Percentiles rank a stretch among this genome's conserved stretches.
phyloP scores from a whole-genome alignment of 2,113 vertebrate species.

The Tetrax tetrax region DNA sequence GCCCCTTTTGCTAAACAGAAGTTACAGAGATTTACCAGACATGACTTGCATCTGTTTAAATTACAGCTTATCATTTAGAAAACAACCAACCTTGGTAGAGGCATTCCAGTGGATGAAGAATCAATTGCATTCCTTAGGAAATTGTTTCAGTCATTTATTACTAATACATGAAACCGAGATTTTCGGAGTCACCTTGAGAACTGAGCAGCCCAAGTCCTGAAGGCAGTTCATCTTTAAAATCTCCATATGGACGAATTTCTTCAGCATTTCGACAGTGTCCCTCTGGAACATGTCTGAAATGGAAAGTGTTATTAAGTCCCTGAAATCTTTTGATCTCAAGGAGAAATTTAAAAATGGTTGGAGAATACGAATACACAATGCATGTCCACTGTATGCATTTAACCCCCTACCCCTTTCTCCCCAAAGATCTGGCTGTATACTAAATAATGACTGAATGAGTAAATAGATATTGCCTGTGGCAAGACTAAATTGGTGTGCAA shows the following conservation, averaged over 20 bases:
- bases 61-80: conserved; percentile 9
- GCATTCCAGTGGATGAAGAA: conserved; percentile 7
- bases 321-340: background rate
- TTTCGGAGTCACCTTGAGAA: conserved; percentile 13
- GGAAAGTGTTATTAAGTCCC: background rate
- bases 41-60: conserved; percentile 22
- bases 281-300: background rate
- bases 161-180: background rate
- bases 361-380: background rate
- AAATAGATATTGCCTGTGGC: background rate
- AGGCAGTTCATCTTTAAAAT: background rate
- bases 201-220: background rate
- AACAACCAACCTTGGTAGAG: background rate
- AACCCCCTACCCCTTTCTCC: background rate
- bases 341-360: background rate
- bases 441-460: background rate
- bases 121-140: background rate
- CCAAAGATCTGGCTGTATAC: background rate
- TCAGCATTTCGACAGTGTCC: background rate
- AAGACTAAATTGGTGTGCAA: background rate
- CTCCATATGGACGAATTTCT: background rate
- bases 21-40: conserved; percentile 27
- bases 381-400: background rate
- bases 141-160: conserved; percentile 2
- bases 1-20: conserved; percentile 23